These are phyloP conservation scores for Vesta saturnalis DNA, from an alignment of 2,888 invertebrate genomes.

Conservation along the genomic window DNA sequence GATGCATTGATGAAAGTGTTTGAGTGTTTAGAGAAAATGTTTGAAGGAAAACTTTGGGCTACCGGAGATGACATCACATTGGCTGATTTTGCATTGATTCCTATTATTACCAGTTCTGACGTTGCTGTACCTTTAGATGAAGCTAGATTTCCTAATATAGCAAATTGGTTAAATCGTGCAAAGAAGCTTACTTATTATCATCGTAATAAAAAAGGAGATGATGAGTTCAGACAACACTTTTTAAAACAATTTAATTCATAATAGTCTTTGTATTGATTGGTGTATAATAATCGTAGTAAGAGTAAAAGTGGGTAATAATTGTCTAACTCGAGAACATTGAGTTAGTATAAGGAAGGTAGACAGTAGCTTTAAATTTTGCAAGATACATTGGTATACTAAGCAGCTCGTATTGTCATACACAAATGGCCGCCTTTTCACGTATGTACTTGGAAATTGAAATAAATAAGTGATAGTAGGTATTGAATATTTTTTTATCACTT, in stretches of 20 bases:
- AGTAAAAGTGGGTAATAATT: no score
- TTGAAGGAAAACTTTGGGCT: constrained; percentile 62
- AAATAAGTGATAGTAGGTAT: no score
- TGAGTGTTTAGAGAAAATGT: constrained; percentile 62
- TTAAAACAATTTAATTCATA: not conserved
- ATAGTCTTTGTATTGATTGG: no score
- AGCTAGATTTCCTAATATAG: constrained; percentile 30
- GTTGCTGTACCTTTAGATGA: constrained; percentile 40
- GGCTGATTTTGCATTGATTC: constrained; percentile 33
- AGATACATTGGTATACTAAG: no score
- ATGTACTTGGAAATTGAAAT: no score
- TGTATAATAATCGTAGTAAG: no score
- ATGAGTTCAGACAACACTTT: not conserved
- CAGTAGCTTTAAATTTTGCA: no score
- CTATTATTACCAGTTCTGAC: not conserved
- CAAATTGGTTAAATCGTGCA: constrained; percentile 53
- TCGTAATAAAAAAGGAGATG: constrained; percentile 2
- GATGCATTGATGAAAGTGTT: constrained; percentile 57
- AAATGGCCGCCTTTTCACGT: no score
- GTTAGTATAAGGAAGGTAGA: no score
- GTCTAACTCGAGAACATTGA: no score
- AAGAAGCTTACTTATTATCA: constrained; percentile 45
- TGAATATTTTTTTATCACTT: no score
- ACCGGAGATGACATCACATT: constrained; percentile 60
- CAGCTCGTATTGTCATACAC: no score